These are phyloP conservation scores for Synergus japonicus DNA, from an alignment of 2,888 invertebrate species.

Conservation along the genomic window DNA sequence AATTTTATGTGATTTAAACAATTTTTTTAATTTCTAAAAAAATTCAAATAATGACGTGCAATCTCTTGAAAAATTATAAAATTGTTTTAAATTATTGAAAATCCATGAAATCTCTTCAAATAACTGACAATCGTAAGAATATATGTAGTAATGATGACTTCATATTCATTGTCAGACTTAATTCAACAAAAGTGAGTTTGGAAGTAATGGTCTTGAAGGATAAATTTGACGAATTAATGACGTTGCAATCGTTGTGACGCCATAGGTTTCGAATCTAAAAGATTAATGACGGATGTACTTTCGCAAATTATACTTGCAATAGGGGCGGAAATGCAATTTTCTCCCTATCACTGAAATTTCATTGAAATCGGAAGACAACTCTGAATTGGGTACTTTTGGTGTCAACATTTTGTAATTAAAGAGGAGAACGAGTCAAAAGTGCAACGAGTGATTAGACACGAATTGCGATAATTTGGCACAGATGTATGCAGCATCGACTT, in stretches of 20 bases:
- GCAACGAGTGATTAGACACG: background rate
- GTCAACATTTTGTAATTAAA: background rate
- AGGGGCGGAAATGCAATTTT: background rate
- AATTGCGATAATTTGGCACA: background rate
- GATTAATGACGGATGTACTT: background rate
- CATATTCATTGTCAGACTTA: no score
- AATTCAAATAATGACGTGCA: no score
- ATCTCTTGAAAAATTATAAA: no score
- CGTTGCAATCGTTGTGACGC: background rate
- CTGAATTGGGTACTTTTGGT: background rate
- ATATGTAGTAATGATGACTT: no score
- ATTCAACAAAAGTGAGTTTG: background rate
- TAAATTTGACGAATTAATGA: background rate
- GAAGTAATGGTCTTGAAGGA: background rate
- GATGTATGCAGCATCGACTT: background rate
- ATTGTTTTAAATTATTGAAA: no score
- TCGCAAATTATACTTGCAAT: background rate
- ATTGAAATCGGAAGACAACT: background rate
- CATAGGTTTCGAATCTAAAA: background rate
- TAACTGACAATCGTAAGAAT: no score
- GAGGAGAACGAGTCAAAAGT: background rate
- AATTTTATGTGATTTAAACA: no score
- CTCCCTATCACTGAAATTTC: background rate
- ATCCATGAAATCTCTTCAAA: no score
- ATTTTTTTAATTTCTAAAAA: no score